These are phyloP conservation scores for Neoitamus cyanurus DNA, from an alignment of 2,888 invertebrate genomes.

Conservation along the genomic window DNA sequence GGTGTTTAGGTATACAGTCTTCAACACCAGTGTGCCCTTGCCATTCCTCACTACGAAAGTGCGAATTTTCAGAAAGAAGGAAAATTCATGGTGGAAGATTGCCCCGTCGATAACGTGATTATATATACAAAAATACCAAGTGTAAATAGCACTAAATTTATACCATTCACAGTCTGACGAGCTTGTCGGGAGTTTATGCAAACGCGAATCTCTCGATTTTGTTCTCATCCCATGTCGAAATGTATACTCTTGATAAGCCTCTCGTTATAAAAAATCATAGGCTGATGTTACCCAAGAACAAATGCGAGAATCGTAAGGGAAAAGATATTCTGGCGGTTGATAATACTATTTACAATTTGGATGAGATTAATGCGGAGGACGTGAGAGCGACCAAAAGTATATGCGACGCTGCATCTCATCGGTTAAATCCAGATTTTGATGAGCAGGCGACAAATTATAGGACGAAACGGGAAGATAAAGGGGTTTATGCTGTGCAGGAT, in stretches of 20 bases:
- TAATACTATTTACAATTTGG: conserved; percentile 51
- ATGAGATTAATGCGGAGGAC: conserved; percentile 31
- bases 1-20: conserved; percentile 58
- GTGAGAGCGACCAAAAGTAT: conserved; percentile 32
- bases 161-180: conserved; percentile 50
- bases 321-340: conserved; percentile 54
- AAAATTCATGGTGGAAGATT: conserved; percentile 60
- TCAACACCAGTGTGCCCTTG: conserved; percentile 59
- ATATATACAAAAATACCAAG: not conserved
- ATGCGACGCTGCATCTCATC: conserved; percentile 49
- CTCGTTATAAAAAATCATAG: conserved; percentile 54
- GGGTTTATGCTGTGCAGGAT: conserved; percentile 54
- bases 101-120: conserved; percentile 59
- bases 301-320: conserved; percentile 42
- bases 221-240: conserved; percentile 59
- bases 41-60: conserved; percentile 59
- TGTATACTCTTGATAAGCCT: conserved; percentile 15
- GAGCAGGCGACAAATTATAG: not conserved
- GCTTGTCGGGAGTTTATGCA: conserved; percentile 51
- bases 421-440: not conserved
- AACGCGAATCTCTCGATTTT: conserved; percentile 59
- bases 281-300: conserved; percentile 55
- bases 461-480: conserved; percentile 39
- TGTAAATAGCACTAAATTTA: not conserved
- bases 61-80: conserved; percentile 58